Evolutionary conservation across 2,888 invertebrate genomes (phyloP).

Genomic region (Athalia cordata): DNA sequence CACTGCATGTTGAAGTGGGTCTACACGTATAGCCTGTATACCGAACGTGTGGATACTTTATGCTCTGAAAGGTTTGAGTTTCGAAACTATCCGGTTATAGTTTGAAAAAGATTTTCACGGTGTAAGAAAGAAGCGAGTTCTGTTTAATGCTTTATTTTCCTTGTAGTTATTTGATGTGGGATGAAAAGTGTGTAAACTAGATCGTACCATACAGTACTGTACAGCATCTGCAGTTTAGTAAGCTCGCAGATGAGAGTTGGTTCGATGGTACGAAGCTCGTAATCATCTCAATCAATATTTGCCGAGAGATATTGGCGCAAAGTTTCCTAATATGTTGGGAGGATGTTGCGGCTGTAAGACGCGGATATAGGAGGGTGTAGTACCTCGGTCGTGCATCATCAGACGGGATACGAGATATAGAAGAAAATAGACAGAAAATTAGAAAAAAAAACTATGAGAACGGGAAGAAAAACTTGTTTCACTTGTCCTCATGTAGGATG

Average conservation of each 20-base stretch:
- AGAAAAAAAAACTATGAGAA: neutral
- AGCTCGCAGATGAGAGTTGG: conserved; percentile 31
- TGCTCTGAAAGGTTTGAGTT: neutral
- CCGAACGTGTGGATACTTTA: conserved; percentile 23
- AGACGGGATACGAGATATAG: conserved; percentile 32
- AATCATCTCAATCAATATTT: conserved; percentile 55
- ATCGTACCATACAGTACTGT: conserved; percentile 5
- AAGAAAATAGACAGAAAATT: conserved; percentile 31
- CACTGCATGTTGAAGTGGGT: neutral
- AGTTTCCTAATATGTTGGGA: conserved; percentile 56
- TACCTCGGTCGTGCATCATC: conserved; percentile 30
- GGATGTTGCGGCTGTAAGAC: conserved; percentile 40
- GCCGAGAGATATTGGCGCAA: conserved; percentile 53
- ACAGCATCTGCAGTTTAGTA: conserved; percentile 27
- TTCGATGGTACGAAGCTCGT: conserved; percentile 29
- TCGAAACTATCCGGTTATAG: neutral
- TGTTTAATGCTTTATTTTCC: neutral
- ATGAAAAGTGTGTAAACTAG: conserved; percentile 29
- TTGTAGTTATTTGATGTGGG: neutral
- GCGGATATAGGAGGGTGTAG: conserved; percentile 2
- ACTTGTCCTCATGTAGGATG: conserved; percentile 40
- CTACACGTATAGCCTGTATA: neutral
- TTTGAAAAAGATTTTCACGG: conserved; percentile 10
- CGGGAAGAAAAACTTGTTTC: conserved; percentile 25
- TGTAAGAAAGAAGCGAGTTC: neutral